Evolutionary conservation across 1,140 invertebrate genomes (phyloP).

Genomic region (Tribolium madens): DNA sequence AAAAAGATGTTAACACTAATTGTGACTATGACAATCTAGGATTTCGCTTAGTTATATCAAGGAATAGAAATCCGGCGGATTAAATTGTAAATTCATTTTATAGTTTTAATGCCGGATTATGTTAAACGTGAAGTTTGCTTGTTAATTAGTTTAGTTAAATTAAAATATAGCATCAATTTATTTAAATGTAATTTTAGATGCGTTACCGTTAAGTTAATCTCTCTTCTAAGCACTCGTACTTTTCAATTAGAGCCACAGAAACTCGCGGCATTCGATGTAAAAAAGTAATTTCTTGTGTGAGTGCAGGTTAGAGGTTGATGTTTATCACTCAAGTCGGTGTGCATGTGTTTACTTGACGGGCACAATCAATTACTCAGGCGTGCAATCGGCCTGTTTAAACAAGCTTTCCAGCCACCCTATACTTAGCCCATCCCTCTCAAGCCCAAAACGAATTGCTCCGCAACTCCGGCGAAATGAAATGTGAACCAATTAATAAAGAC

Average conservation of each 20-base stretch:
- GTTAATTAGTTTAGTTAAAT: constrained; percentile 28
- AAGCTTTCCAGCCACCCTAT: constrained; percentile 37
- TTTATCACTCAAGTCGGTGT: constrained; percentile 44
- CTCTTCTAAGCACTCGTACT: neutral
- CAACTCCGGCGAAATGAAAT: constrained; percentile 34
- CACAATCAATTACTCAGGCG: constrained; percentile 48
- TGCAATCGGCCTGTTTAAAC: constrained; percentile 49
- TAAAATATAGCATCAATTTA: constrained; percentile 26
- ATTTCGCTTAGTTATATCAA: constrained; percentile 1
- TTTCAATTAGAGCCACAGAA: constrained; percentile 1
- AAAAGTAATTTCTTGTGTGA: constrained; percentile 38
- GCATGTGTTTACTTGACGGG: constrained; percentile 48
- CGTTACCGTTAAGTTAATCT: neutral
- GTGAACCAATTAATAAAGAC: constrained; percentile 48
- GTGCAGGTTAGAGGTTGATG: constrained; percentile 42
- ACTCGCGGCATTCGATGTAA: neutral
- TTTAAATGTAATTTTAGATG: neutral
- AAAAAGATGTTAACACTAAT: constrained; percentile 3
- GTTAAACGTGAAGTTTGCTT: constrained; percentile 14
- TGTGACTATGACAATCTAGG: neutral
- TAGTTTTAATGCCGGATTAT: constrained; percentile 24
- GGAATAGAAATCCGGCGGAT: constrained; percentile 17
- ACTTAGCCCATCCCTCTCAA: constrained; percentile 25
- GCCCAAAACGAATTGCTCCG: constrained; percentile 45
- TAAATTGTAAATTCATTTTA: constrained; percentile 24